phyloP scores from a whole-genome alignment of 1,140 invertebrate species.

The Bombyx mori region DNA sequence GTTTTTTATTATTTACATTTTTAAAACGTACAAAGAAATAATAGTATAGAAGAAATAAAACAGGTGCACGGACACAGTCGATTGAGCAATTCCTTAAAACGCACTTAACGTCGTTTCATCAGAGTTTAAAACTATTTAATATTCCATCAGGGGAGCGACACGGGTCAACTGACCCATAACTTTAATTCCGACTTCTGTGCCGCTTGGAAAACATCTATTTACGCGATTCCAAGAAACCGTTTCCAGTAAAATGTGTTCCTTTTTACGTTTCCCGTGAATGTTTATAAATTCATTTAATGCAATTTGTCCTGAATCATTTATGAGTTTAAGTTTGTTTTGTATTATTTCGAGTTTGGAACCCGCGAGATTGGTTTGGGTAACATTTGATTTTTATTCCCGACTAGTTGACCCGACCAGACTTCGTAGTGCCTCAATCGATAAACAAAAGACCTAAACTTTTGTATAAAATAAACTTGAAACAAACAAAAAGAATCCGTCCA shows the following conservation, averaged over 20 bases:
- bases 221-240: conserved; percentile 49
- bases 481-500: too few relatives aligned
- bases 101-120: conserved; percentile 23
- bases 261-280: background rate
- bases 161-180: conserved; percentile 58
- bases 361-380: too few relatives aligned
- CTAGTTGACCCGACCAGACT: too few relatives aligned
- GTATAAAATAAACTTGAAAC: too few relatives aligned
- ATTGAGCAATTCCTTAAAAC: conserved; percentile 22
- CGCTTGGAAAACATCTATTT: conserved; percentile 39
- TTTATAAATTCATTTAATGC: background rate
- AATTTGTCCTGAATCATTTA: background rate
- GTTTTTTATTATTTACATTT: too few relatives aligned
- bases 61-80: too few relatives aligned
- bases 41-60: too few relatives aligned
- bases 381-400: too few relatives aligned
- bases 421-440: too few relatives aligned
- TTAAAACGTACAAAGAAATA: too few relatives aligned
- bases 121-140: conserved; percentile 38
- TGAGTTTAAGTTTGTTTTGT: background rate
- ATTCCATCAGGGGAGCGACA: conserved; percentile 37
- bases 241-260: conserved; percentile 1
- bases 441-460: too few relatives aligned
- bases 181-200: conserved; percentile 25
- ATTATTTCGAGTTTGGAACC: background rate